Conservation (phyloP, 2,888 invertebrate genomes). For the Oxytorus armatus region DNA sequence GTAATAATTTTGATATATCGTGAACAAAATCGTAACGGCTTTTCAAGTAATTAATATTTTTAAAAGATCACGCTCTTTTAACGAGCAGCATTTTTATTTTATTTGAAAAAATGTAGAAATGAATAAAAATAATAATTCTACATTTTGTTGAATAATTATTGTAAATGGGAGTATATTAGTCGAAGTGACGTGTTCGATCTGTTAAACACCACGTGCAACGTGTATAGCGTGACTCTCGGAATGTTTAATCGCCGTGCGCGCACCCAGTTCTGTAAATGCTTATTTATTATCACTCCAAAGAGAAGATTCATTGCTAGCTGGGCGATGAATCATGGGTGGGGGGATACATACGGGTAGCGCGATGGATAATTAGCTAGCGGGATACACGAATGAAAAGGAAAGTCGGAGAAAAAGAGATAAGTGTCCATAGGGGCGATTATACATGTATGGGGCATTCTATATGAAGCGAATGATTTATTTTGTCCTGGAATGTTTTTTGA, state of each 20-base stretch:
- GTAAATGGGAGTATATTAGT: too few species aligned
- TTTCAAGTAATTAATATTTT: too few species aligned
- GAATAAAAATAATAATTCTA: too few species aligned
- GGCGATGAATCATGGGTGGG: slow-evolving; percentile 57
- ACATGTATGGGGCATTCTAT: not conserved
- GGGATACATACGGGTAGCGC: slow-evolving; percentile 39
- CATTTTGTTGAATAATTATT: too few species aligned
- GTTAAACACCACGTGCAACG: too few species aligned
- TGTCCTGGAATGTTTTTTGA: too few species aligned
- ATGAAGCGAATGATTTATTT: too few species aligned
- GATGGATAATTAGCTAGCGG: slow-evolving; percentile 44
- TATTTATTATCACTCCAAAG: slow-evolving; percentile 51
- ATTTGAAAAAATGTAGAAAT: not conserved
- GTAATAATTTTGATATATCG: too few species aligned
- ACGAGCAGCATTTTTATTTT: not conserved
- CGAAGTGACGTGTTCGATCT: too few species aligned
- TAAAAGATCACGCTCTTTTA: too few species aligned
- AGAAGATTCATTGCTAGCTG: slow-evolving; percentile 49
- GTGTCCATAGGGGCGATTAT: slow-evolving; percentile 29
- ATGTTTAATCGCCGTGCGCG: slow-evolving; percentile 14
- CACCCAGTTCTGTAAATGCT: slow-evolving; percentile 18
- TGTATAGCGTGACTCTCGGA: slow-evolving; percentile 21
- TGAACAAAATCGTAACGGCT: too few species aligned
- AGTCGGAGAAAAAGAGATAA: slow-evolving; percentile 39
- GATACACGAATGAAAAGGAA: slow-evolving; percentile 30